Evolutionary conservation across 2,888 invertebrate genomes (phyloP).

Genomic region (Drosophila picticornis): DNA sequence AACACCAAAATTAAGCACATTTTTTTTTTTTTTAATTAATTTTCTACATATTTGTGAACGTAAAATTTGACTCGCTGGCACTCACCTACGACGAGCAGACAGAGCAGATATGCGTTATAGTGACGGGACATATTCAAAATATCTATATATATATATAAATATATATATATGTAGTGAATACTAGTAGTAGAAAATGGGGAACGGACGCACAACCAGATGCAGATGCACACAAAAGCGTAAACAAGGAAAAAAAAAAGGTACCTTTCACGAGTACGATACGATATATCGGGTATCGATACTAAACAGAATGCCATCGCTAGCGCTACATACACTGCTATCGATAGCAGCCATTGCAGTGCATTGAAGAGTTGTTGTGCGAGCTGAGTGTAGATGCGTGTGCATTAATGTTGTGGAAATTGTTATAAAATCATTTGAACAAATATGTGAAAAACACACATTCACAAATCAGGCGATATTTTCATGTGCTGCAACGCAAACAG

Average conservation of each 20-base stretch:
- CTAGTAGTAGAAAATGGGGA: slow-evolving; percentile 13
- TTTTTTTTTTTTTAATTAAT: not conserved
- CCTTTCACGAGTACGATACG: slow-evolving; percentile 3
- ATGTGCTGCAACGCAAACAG: slow-evolving; percentile 25
- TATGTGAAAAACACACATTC: slow-evolving; percentile 46
- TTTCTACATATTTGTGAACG: not conserved
- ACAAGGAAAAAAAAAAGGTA: slow-evolving; percentile 37
- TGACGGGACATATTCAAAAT: slow-evolving; percentile 59
- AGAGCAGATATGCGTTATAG: slow-evolving; percentile 41
- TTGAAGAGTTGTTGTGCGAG: slow-evolving; percentile 50
- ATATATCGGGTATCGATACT: slow-evolving; percentile 35
- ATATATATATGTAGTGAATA: slow-evolving; percentile 3
- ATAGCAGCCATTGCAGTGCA: slow-evolving; percentile 30
- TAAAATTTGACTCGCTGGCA: not conserved
- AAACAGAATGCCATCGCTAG: slow-evolving; percentile 16
- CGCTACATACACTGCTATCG: slow-evolving; percentile 26
- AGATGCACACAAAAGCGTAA: slow-evolving; percentile 40
- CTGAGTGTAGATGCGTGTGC: slow-evolving; percentile 39
- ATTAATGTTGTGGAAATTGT: slow-evolving; percentile 64
- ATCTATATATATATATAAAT: not conserved
- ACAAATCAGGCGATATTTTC: slow-evolving; percentile 16
- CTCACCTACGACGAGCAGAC: slow-evolving; percentile 67
- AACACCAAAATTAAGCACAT: slow-evolving; percentile 5
- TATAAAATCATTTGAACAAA: slow-evolving; percentile 61
- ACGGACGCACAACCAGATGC: slow-evolving; percentile 59